phyloP scores from a whole-genome alignment of 2,113 vertebrate species.

The Pelobates fuscus region DNA sequence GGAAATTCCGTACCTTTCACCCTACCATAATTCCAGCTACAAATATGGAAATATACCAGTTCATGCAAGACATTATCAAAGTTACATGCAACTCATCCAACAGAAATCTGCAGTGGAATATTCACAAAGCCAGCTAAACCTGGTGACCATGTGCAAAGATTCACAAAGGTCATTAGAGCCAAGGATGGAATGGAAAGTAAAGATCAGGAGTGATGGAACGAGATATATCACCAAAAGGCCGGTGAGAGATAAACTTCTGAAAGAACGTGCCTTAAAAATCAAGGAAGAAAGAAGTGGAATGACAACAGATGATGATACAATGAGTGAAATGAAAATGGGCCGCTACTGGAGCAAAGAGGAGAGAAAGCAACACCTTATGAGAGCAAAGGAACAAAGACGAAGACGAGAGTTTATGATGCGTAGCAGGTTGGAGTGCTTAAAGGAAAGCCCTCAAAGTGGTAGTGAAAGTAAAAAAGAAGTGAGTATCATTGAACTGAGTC shows the following conservation, averaged over 20 bases:
- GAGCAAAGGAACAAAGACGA: conserved; percentile 89
- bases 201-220: conserved; percentile 90
- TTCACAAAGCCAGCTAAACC: conserved; percentile 89
- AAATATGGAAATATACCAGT: conserved; percentile 82
- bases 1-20: conserved; percentile 84
- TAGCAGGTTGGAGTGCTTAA: conserved; percentile 88
- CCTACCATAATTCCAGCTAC: conserved; percentile 83
- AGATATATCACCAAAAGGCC: conserved; percentile 96
- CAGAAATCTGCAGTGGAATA: conserved; percentile 94
- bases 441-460: conserved; percentile 87
- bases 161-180: conserved; percentile 75
- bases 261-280: conserved; percentile 93
- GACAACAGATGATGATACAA: conserved; percentile 92
- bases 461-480: conserved; percentile 86
- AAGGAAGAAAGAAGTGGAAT: conserved; percentile 94
- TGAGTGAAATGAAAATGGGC: conserved; percentile 98
- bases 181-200: conserved; percentile 98
- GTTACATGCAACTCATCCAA: conserved; percentile 95
- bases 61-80: conserved; percentile 92
- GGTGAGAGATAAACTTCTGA: conserved; percentile 88
- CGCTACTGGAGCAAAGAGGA: conserved; percentile 98
- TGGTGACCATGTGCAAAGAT: conserved; percentile 85
- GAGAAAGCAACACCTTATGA: conserved; percentile 88
- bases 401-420: conserved; percentile 94
- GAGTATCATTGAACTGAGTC: conserved; percentile 94